Conservation (phyloP, 2,888 invertebrate species). For the Amblyjoppa proteus region DNA sequence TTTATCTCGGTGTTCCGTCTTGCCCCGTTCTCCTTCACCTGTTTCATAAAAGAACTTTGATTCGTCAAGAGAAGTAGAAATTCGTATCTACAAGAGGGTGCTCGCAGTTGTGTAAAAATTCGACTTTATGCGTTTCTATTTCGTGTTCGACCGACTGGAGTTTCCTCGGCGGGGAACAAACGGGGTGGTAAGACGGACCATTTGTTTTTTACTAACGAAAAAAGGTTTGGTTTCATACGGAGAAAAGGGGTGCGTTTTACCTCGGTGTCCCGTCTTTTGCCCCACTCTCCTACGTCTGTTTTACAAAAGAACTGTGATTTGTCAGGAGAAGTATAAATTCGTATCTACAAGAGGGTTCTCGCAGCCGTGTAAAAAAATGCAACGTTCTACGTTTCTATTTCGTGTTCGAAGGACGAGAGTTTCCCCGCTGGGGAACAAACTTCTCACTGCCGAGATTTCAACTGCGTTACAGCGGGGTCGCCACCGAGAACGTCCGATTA, state of each 20-base stretch:
- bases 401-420: slow-evolving; percentile 13
- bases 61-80: neutral
- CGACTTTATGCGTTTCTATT: slow-evolving; percentile 31
- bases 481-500: slow-evolving; percentile 55
- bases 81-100: neutral
- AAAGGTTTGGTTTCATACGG: too few species aligned
- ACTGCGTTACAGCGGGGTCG: slow-evolving; percentile 15
- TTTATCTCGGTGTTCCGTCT: too few species aligned
- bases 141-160: slow-evolving; percentile 2
- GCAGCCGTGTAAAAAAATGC: neutral
- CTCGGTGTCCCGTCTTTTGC: too few species aligned
- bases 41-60: neutral
- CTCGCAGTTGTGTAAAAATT: neutral
- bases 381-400: slow-evolving; percentile 32
- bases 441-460: slow-evolving; percentile 37
- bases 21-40: too few species aligned
- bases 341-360: neutral
- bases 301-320: neutral
- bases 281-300: too few species aligned
- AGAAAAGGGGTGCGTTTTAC: too few species aligned
- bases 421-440: slow-evolving; percentile 17
- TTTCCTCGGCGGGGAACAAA: slow-evolving; percentile 6
- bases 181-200: too few species aligned
- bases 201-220: too few species aligned
- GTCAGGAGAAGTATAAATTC: slow-evolving; percentile 2